Evolutionary conservation across 2,113 vertebrate genomes (phyloP).

Genomic region (Poeciliopsis prolifica): DNA sequence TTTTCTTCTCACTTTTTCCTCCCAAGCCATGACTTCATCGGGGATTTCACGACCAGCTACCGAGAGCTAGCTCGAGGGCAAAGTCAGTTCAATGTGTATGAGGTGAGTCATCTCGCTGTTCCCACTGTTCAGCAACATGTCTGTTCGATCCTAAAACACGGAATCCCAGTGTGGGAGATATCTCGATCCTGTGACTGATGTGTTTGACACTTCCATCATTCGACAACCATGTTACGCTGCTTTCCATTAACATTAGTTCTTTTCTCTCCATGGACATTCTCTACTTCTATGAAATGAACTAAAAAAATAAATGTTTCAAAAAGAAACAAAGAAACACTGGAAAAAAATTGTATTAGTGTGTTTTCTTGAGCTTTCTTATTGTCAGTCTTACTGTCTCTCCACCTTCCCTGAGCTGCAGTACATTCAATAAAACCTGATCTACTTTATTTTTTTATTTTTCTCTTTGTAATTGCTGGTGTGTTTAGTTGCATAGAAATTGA

Average conservation of each 20-base stretch:
- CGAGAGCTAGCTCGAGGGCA: conserved; percentile 93
- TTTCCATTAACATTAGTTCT: conserved; percentile 19
- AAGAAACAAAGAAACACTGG: not conserved
- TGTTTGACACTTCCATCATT: conserved; percentile 36
- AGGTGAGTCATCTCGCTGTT: conserved; percentile 80
- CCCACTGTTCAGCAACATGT: not conserved
- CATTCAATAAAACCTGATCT: conserved; percentile 18
- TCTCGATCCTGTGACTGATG: conserved; percentile 27
- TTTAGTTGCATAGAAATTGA: conserved; percentile 34
- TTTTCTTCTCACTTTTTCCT: conserved; percentile 3
- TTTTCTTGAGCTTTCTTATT: conserved; percentile 2
- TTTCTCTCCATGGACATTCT: not conserved
- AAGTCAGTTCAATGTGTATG: conserved; percentile 94
- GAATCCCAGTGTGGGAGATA: not conserved
- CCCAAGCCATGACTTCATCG: conserved; percentile 93
- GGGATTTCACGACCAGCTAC: conserved; percentile 97
- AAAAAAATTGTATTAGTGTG: not conserved
- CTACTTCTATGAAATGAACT: conserved; percentile 6
- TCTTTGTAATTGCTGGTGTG: conserved; percentile 33
- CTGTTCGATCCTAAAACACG: conserved; percentile 17
- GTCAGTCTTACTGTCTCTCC: not conserved
- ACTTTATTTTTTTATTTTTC: conserved; percentile 24
- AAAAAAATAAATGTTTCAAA: not conserved
- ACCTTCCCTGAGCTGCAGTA: conserved; percentile 3
- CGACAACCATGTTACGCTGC: conserved; percentile 16